A percentile compares a stretch with the other conserved stretches of the same genome.
These are phyloP conservation scores for Chaenogobius annularis DNA, from an alignment of 2,113 vertebrate genomes.

Conservation along the genomic window DNA sequence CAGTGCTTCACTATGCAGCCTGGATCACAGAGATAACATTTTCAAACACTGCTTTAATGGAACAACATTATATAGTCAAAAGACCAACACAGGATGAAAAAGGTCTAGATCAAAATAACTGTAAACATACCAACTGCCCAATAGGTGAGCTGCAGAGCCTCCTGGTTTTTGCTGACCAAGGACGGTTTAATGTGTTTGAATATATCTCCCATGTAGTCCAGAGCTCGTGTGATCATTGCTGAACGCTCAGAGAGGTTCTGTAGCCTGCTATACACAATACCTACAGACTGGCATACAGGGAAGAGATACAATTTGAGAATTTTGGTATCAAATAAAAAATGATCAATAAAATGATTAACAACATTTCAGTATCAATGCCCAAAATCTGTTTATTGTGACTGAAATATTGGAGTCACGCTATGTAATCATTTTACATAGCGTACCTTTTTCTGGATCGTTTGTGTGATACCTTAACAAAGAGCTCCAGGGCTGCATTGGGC, in stretches of 20 bases:
- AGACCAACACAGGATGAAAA: background rate
- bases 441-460: background rate
- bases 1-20: constrained; percentile 93
- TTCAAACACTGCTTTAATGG: background rate
- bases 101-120: background rate
- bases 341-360: background rate
- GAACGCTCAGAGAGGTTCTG: constrained; percentile 87
- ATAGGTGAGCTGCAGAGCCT: constrained; percentile 88
- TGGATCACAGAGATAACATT: constrained; percentile 52
- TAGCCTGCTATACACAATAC: constrained; percentile 81
- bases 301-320: background rate
- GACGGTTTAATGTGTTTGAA: constrained; percentile 93
- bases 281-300: constrained; percentile 80
- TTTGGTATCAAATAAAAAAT: constrained; percentile 9
- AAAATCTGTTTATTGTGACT: no score
- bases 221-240: constrained; percentile 84
- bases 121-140: constrained; percentile 81
- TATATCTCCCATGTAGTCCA: constrained; percentile 91
- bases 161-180: constrained; percentile 83
- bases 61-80: background rate
- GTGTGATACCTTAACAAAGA: constrained; percentile 86
- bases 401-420: no score
- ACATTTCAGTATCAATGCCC: no score
- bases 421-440: background rate
- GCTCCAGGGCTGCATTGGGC: constrained; percentile 79